Evolutionary conservation across 2,797 vertebrate species (phyloP), one percentile per base, ranked within the genome.

Genomic region (Chaenodraco wilsoni): DNA sequence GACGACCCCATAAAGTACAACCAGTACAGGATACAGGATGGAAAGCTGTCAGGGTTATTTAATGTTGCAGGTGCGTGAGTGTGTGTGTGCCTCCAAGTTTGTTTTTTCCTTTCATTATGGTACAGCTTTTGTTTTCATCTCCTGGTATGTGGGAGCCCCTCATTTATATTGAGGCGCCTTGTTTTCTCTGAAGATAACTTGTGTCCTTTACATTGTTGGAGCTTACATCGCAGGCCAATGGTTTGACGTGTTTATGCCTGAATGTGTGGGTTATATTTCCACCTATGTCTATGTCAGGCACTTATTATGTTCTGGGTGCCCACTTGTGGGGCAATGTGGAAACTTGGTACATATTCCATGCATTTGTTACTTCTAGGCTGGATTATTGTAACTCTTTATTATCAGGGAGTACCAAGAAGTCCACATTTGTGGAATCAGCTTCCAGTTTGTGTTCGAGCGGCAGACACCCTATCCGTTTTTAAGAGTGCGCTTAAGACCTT

Each of bases 11-110:
- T 58, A 23, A 56, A 67, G 65, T 65, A 50, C 50, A 23, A 41
- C 64, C 43, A 40, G 68, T 68, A 74, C 74, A 86, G 87, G 88
- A 90, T 66, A 78, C 84, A 76, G 83, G 81, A 84, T 66, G 66
- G 60, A 68, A 77, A 78, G 67, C 72, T 72, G 72, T 83, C 11
- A 11, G 77, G 37, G 69, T 89, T 84, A 78, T 87, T 85, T 65
- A 82, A 80, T 70, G 19, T 23, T 69, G 79, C 84, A 85, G 77
- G 84, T 88, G 88, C 70, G 57, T 79, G 70, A 66, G 48, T 59
- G 64, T 72, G 72, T 72, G 61, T 74, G 40, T 76, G 33, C 33
- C 62, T 81, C 37, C 37, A 61, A 52, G 51, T 33, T 82, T 84
- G 65, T 87, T 83, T 80, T 82, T 84, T 75, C 71, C 81, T 81